A percentile compares a stretch with the other conserved stretches of the same genome.
Conservation (phyloP, 2,113 vertebrate genomes). For the Notothenia rossii region DNA sequence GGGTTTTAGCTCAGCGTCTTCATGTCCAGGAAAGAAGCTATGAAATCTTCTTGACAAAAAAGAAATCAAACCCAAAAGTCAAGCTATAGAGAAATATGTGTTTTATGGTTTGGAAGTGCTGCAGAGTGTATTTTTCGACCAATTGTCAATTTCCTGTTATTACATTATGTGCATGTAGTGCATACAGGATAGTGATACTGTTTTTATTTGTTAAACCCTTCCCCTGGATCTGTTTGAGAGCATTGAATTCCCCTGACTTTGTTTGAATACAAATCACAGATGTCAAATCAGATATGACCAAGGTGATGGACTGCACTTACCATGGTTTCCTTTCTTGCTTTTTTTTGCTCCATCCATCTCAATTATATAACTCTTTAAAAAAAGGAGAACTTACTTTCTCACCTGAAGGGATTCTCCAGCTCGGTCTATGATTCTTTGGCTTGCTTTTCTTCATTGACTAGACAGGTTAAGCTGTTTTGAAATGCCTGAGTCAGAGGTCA, state of each 20-base stretch:
- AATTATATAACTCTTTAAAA: neutral
- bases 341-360: neutral
- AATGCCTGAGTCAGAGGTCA: neutral
- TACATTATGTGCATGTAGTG: neutral
- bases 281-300: neutral
- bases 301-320: neutral
- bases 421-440: neutral
- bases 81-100: neutral
- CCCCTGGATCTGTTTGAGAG: neutral
- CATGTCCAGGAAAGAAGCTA: neutral
- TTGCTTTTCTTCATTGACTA: neutral
- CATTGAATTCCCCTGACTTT: neutral
- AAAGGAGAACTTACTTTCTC: neutral
- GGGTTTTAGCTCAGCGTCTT: neutral
- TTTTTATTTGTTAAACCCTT: neutral
- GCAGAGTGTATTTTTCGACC: neutral
- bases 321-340: neutral
- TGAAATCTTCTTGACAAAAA: neutral
- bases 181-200: neutral
- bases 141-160: neutral
- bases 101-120: neutral
- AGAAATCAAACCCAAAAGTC: neutral
- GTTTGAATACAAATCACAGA: neutral
- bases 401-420: neutral
- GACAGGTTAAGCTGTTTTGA: constrained; percentile 9